A percentile compares a stretch with the other conserved stretches of the same genome.
Conservation (phyloP, 2,888 invertebrate species). For the Lumbricus terrestris region DNA sequence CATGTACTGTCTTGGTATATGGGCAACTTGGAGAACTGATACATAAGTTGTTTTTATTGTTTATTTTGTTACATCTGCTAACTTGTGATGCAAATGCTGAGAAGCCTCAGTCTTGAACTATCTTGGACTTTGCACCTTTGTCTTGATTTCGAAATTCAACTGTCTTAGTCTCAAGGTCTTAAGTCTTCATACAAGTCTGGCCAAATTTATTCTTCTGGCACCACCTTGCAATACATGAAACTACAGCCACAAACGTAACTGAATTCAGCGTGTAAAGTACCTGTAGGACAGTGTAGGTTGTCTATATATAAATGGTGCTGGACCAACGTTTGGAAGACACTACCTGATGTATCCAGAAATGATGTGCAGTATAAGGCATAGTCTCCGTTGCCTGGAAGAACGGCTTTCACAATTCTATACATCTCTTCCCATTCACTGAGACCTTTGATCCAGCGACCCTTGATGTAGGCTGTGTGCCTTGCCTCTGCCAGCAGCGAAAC, state of each 20-base stretch:
- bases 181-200: no score
- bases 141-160: no score
- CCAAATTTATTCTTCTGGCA: neutral
- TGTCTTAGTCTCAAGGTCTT: no score
- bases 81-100: no score
- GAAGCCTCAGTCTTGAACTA: no score
- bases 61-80: no score
- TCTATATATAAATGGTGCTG: neutral
- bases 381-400: constrained; percentile 79
- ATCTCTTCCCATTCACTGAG: constrained; percentile 69
- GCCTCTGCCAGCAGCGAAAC: constrained; percentile 69
- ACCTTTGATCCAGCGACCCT: constrained; percentile 75
- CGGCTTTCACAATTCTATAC: constrained; percentile 79
- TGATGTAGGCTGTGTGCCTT: constrained; percentile 73
- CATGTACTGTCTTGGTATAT: no score
- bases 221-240: no score
- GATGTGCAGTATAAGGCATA: constrained; percentile 63
- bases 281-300: no score
- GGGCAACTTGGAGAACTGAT: no score
- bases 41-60: no score
- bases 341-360: neutral
- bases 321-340: neutral
- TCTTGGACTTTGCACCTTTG: no score
- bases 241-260: neutral
- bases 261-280: neutral